A percentile compares a stretch with the other conserved stretches of the same genome.
Evolutionary conservation across 2,888 invertebrate species (phyloP).

Genomic region (Nematopogon swammerdamellus): DNA sequence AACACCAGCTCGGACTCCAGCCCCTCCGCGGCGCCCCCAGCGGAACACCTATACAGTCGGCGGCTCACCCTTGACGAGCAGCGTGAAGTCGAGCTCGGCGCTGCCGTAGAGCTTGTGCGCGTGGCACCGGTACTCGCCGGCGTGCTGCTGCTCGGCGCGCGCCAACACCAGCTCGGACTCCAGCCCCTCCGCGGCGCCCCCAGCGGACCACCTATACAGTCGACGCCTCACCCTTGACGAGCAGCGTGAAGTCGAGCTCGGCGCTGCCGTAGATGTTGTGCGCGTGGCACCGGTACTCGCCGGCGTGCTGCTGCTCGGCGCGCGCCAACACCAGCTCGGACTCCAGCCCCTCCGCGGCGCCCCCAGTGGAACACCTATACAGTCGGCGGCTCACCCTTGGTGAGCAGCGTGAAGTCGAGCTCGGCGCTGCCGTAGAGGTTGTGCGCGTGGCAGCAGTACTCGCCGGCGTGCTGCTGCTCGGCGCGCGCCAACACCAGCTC

Average conservation of each 20-base stretch:
- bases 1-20: slow-evolving; percentile 60
- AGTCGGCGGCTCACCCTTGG: slow-evolving; percentile 15
- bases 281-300: slow-evolving; percentile 62
- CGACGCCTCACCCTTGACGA: slow-evolving; percentile 26
- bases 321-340: slow-evolving; percentile 63
- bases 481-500: no score
- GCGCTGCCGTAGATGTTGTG: slow-evolving; percentile 63
- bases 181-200: slow-evolving; percentile 43
- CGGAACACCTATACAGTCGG: no score
- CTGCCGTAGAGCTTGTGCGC: slow-evolving; percentile 63
- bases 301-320: slow-evolving; percentile 66
- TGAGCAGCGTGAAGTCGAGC: slow-evolving; percentile 58
- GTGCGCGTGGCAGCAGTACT: slow-evolving; percentile 62
- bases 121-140: slow-evolving; percentile 62
- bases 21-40: no score
- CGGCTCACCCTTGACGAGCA: slow-evolving; percentile 68
- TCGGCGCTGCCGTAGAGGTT: slow-evolving; percentile 65
- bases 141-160: slow-evolving; percentile 65
- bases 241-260: slow-evolving; percentile 59
- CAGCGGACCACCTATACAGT: slow-evolving; percentile 16
- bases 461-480: slow-evolving; percentile 65
- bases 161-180: slow-evolving; percentile 62
- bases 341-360: slow-evolving; percentile 47
- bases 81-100: slow-evolving; percentile 58
- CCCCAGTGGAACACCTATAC: slow-evolving; percentile 20